Conservation (phyloP, 1,140 invertebrate genomes). For the Drosophila burlai region DNA sequence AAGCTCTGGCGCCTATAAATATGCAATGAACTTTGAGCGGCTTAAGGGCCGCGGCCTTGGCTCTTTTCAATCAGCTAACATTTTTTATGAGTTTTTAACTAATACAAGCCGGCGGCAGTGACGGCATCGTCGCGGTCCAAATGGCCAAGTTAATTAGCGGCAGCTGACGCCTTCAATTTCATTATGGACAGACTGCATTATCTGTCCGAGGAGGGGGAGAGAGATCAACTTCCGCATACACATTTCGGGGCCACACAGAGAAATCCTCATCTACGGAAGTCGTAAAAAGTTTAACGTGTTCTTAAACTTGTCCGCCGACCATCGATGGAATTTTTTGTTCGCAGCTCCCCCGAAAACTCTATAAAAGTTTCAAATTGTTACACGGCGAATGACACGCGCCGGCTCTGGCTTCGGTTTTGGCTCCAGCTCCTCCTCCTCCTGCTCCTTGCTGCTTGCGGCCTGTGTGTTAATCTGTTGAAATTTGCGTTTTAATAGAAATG, state of each 20-base stretch:
- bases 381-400: slow-evolving; percentile 77
- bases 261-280: slow-evolving; percentile 61
- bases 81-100: slow-evolving; percentile 75
- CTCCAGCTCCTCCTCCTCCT: neutral
- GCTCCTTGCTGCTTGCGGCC: slow-evolving; percentile 16
- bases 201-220: slow-evolving; percentile 1
- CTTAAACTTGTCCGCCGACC: slow-evolving; percentile 58
- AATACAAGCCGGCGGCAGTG: slow-evolving; percentile 22
- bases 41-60: slow-evolving; percentile 22
- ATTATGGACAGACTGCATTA: slow-evolving; percentile 49
- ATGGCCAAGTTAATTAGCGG: slow-evolving; percentile 73
- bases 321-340: slow-evolving; percentile 42
- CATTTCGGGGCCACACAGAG: slow-evolving; percentile 19
- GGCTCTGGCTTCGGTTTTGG: slow-evolving; percentile 4
- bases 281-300: slow-evolving; percentile 80
- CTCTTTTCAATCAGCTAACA: slow-evolving; percentile 20
- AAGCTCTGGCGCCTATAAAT: slow-evolving; percentile 57
- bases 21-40: slow-evolving; percentile 69
- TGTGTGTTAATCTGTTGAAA: slow-evolving; percentile 79
- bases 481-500: slow-evolving; percentile 80
- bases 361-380: slow-evolving; percentile 81
- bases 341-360: slow-evolving; percentile 35
- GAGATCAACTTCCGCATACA: slow-evolving; percentile 21
- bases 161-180: slow-evolving; percentile 63
- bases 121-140: slow-evolving; percentile 22